A percentile compares a stretch with the other conserved stretches of the same genome.
Conservation (phyloP, 1,140 invertebrate genomes). For the Stratiolaelaps scimitus region DNA sequence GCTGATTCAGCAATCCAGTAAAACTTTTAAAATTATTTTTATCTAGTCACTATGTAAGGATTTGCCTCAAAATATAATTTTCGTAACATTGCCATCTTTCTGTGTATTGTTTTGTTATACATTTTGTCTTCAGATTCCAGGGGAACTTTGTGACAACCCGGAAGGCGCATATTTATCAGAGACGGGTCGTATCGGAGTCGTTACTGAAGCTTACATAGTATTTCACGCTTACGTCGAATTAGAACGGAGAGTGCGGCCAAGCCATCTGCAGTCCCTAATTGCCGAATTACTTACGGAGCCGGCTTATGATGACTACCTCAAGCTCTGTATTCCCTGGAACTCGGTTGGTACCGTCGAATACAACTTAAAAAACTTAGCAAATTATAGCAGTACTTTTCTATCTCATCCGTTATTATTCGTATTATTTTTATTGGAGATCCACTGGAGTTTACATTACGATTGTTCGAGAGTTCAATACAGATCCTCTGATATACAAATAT, state of each 20-base stretch:
- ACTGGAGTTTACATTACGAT: no score
- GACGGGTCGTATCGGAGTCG: background rate
- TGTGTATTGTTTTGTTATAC: background rate
- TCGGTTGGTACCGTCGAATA: background rate
- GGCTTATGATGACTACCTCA: background rate
- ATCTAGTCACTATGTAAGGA: no score
- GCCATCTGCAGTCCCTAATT: background rate
- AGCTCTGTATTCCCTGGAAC: conserved; percentile 6
- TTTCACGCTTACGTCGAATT: conserved; percentile 26
- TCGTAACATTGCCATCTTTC: no score
- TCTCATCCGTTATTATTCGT: no score
- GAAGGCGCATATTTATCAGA: background rate
- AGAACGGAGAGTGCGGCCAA: conserved; percentile 18
- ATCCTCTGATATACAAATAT: no score
- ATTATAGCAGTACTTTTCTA: no score
- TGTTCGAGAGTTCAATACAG: no score
- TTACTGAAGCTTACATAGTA: conserved; percentile 8
- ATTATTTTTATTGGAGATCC: no score
- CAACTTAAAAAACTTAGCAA: background rate
- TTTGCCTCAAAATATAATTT: no score
- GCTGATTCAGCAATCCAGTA: no score
- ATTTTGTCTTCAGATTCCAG: background rate
- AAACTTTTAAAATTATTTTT: no score
- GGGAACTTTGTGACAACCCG: background rate
- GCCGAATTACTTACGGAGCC: background rate